These are phyloP conservation scores for Drosophila sp. DNA, from an alignment of 1,140 invertebrate species.

Conservation along the genomic window DNA sequence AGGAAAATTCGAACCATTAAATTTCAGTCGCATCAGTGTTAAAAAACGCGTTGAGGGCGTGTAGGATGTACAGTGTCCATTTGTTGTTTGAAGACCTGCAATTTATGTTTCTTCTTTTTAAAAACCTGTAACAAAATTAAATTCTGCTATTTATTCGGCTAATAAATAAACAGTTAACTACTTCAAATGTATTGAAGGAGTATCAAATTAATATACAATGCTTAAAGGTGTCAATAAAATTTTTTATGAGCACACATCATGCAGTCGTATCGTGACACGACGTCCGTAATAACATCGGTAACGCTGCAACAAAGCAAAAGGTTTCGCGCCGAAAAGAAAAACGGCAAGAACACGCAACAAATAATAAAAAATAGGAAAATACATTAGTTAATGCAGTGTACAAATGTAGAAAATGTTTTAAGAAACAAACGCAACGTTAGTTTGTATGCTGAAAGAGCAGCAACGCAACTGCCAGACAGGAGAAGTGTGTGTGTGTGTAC, in stretches of 20 bases:
- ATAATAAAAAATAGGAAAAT: slow-evolving; percentile 36
- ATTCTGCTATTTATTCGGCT: neutral
- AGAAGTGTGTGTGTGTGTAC: slow-evolving; percentile 35
- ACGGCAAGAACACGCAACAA: slow-evolving; percentile 57
- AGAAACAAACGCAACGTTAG: slow-evolving; percentile 22
- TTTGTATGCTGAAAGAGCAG: slow-evolving; percentile 35
- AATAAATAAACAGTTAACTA: neutral
- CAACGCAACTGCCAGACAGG: slow-evolving; percentile 37
- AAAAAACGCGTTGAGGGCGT: neutral
- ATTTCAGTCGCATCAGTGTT: slow-evolving; percentile 3
- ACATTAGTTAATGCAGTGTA: slow-evolving; percentile 26
- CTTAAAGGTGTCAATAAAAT: neutral
- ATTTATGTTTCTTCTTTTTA: neutral
- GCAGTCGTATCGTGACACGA: slow-evolving; percentile 52
- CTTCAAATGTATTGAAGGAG: neutral
- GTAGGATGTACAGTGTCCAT: neutral
- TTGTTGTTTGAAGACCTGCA: too few relatives aligned
- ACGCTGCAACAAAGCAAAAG: slow-evolving; percentile 79
- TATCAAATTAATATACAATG: too few relatives aligned
- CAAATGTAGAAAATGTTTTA: slow-evolving; percentile 47
- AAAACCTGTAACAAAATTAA: neutral
- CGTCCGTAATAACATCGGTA: slow-evolving; percentile 58
- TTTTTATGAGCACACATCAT: slow-evolving; percentile 17
- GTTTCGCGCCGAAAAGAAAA: slow-evolving; percentile 78
- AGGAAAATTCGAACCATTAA: too few relatives aligned